phyloP scores from a whole-genome alignment of 64 coral and sea anemone genomes.

The Orbicella faveolata region DNA sequence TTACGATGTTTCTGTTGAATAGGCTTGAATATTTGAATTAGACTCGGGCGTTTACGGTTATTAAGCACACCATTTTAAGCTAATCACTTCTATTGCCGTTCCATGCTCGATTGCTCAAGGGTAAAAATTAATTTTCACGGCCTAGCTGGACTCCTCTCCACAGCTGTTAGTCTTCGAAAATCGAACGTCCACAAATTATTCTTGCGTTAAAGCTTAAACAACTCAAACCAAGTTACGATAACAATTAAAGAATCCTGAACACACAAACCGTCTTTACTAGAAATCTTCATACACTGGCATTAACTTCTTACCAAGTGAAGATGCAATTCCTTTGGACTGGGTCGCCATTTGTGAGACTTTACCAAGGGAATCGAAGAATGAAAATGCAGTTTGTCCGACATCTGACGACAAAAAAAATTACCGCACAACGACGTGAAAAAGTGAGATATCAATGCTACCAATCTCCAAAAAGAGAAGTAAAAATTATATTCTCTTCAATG shows the following conservation, averaged over 20 bases:
- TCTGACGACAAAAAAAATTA: conserved; percentile 22
- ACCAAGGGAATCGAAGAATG: conserved; percentile 40
- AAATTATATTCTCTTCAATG: neutral
- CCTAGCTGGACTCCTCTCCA: neutral
- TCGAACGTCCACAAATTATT: neutral
- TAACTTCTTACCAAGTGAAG: conserved; percentile 27
- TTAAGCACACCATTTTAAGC: neutral
- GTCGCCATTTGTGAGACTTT: conserved; percentile 57
- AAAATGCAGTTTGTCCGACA: conserved; percentile 9
- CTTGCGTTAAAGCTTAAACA: conserved; percentile 2
- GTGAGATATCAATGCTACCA: neutral
- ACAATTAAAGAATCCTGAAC: neutral
- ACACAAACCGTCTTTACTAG: neutral
- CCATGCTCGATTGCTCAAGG: neutral
- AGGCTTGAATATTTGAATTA: too few relatives aligned
- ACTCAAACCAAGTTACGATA: neutral
- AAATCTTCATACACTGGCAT: neutral
- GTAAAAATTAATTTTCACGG: neutral
- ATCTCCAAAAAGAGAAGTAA: neutral
- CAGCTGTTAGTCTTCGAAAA: neutral
- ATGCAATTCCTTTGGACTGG: conserved; percentile 38
- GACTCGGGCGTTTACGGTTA: too few relatives aligned
- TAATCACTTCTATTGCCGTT: neutral
- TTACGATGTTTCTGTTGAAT: too few relatives aligned
- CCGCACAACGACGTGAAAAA: too few relatives aligned